Conservation (phyloP, 1,140 invertebrate genomes). For the Patella vulgata region DNA sequence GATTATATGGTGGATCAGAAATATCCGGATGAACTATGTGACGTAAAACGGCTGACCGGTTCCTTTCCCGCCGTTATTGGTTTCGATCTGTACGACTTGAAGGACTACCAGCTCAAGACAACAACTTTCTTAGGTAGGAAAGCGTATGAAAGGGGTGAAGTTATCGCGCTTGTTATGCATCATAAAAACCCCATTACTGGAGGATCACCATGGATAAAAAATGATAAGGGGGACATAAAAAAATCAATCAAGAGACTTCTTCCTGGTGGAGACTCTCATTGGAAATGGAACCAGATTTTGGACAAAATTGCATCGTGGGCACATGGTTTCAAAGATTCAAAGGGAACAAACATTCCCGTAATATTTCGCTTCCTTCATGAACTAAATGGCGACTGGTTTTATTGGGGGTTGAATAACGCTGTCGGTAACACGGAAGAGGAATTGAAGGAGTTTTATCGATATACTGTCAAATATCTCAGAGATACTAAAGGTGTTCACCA, state of each 20-base stretch:
- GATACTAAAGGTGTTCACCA: conserved; percentile 3
- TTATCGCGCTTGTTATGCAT: neutral
- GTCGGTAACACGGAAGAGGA: conserved; percentile 5
- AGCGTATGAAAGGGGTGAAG: conserved; percentile 1
- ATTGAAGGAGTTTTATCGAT: neutral
- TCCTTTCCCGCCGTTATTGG: conserved; percentile 3
- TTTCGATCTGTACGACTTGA: conserved; percentile 2
- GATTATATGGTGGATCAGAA: neutral
- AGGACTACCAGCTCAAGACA: neutral
- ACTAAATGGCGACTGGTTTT: conserved; percentile 10
- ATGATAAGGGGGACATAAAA: neutral
- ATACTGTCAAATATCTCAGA: conserved; percentile 3
- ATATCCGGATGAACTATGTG: conserved; percentile 3
- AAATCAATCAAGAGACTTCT: conserved; percentile 2
- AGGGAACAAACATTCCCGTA: conserved; percentile 6
- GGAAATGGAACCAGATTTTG: neutral
- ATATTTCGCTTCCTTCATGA: conserved; percentile 12
- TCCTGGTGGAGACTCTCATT: conserved; percentile 11
- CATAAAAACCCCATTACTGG: conserved; percentile 1
- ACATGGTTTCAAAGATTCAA: neutral
- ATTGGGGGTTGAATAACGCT: conserved; percentile 5
- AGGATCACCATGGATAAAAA: neutral
- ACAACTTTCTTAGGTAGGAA: neutral
- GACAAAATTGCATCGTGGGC: conserved; percentile 15
- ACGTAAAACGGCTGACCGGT: conserved; percentile 6